Base-by-base conservation (phyloP, 2,113 vertebrate species). In the Illadopsis cleaveri region DNA sequence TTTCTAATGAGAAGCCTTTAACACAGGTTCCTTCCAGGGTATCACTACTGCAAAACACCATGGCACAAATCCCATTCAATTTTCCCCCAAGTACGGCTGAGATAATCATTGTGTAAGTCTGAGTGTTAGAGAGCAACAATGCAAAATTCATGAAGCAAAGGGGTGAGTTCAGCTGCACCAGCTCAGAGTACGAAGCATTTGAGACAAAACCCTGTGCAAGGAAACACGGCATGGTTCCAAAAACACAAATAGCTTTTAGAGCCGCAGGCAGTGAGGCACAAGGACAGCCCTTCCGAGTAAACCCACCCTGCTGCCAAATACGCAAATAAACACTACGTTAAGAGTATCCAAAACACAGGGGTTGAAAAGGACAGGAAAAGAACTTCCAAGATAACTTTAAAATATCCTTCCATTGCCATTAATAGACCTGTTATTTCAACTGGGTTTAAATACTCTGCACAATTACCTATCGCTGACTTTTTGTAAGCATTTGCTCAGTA, bases 281-380 rank as follows among this genome's bases (percentile, higher is more conserved):
- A 35, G 27, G 53, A 77, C 1, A 2, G 21, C 15, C 24, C 18
- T 30, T 50, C 30, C 1, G 1, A 89, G 15, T 4, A 68, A 50
- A 42, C 16, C 15, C 38, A 54, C 4, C 3, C 48, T 66, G 37
- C 66, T 54, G 64, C 50, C 89, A 62, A 65, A 53, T 16, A 48
- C 1, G 0, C 24, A 56, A 47, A 82, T 12, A 10, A 85, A 65
- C 18, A n/a, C 27, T 14, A 8, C 0, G 2, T 18, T 6, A 66
- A 13, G 1, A 1, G 44, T 0, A 58, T 51, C 68, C 68, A 54
- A 90, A 70, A 51, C 11, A 58, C 2, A 0, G 12, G 3, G 3
- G 2, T 13, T 6, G 5, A 38, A 19, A 76, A 44, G 14, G n/a
- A 11, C n/a, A 83, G 13, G 58, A 71, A 64, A 79, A 6, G 38